phyloP scores from a whole-genome alignment of 2,113 vertebrate species.

The Recurvirostra avosetta region DNA sequence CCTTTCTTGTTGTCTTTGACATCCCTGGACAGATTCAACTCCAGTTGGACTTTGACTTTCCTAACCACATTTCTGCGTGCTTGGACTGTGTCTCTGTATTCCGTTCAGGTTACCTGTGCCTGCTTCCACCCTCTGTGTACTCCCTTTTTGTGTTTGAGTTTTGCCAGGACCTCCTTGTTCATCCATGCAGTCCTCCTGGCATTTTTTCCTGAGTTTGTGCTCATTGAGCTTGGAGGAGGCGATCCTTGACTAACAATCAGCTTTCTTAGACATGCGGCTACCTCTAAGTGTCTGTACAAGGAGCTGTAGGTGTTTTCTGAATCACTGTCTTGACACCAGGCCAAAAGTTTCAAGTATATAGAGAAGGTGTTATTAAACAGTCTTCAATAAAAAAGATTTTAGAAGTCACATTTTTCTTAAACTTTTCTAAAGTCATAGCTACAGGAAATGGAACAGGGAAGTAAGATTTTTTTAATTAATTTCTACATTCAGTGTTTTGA shows the following conservation, averaged over 20 bases:
- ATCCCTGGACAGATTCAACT: background rate
- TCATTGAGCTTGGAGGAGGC: background rate
- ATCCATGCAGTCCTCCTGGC: background rate
- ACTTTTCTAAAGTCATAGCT: background rate
- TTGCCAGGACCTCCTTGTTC: background rate
- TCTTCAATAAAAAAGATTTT: background rate
- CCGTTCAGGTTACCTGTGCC: background rate
- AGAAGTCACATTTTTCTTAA: background rate
- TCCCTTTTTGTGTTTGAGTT: background rate
- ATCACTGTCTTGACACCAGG: background rate
- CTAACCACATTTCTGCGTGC: background rate
- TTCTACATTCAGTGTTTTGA: background rate
- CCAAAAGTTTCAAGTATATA: background rate
- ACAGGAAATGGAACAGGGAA: background rate
- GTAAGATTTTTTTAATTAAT: background rate
- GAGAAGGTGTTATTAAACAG: background rate
- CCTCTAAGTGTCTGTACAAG: background rate
- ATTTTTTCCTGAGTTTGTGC: background rate
- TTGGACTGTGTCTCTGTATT: background rate
- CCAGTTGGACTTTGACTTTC: background rate
- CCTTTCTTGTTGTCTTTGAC: background rate
- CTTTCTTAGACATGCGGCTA: background rate
- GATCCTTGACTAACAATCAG: background rate
- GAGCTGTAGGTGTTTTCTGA: background rate
- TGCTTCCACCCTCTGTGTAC: background rate